These are phyloP conservation scores for Tapirus indicus DNA, from an alignment of 2,797 vertebrate species.

Conservation along the genomic window DNA sequence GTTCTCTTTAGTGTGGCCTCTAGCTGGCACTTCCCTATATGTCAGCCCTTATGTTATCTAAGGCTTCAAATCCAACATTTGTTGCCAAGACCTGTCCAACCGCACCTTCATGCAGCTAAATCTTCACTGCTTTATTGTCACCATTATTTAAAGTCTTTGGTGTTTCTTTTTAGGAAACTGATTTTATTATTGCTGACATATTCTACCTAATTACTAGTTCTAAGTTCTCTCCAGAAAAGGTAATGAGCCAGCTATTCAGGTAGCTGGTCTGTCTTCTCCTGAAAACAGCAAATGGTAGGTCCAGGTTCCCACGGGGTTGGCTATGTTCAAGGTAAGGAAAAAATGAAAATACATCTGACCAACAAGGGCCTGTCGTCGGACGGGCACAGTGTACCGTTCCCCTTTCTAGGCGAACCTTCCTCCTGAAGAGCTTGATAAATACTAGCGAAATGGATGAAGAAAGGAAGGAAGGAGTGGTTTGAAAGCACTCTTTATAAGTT, in stretches of 20 bases:
- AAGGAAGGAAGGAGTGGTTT: not conserved
- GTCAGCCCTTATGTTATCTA: not conserved
- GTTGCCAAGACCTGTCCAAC: not conserved
- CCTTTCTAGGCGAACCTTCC: not conserved
- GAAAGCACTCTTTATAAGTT: constrained; percentile 67
- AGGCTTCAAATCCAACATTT: not conserved
- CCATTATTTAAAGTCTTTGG: not conserved
- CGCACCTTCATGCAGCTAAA: not conserved
- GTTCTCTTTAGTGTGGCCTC: not conserved
- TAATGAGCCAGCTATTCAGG: not conserved
- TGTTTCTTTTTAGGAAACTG: not conserved
- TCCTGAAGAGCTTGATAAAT: not conserved
- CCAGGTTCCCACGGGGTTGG: not conserved
- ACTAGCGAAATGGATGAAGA: not conserved
- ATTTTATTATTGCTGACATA: not conserved
- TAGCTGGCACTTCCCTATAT: not conserved
- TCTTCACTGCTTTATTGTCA: not conserved
- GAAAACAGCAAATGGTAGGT: not conserved
- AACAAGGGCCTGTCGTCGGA: not conserved
- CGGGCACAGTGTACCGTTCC: not conserved
- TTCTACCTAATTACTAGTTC: not conserved
- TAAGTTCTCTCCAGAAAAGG: not conserved
- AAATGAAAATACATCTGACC: not conserved
- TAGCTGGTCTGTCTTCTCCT: not conserved
- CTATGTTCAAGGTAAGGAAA: not conserved